Conservation (phyloP, 2,888 invertebrate genomes). For the Prosopocoilus inquinatus region DNA sequence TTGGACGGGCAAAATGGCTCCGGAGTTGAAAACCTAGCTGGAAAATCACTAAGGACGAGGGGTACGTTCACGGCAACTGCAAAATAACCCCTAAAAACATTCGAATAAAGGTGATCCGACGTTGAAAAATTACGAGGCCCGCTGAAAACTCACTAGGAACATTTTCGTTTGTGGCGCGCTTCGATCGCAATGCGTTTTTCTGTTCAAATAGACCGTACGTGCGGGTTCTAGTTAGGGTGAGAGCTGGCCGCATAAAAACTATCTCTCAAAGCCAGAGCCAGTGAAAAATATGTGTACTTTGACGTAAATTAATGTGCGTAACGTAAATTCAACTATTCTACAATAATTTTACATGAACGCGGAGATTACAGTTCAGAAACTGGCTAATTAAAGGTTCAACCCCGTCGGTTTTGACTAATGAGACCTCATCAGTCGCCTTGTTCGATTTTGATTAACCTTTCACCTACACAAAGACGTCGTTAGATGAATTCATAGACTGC, state of each 20-base stretch:
- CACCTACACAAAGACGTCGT: constrained; percentile 24
- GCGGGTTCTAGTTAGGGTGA: constrained; percentile 38
- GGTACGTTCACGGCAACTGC: constrained; percentile 30
- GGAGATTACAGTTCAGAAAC: constrained; percentile 41
- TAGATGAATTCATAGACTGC: constrained; percentile 6
- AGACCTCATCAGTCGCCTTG: constrained; percentile 43
- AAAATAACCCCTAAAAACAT: constrained; percentile 45
- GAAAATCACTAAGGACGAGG: constrained; percentile 48
- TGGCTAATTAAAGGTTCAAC: constrained; percentile 40
- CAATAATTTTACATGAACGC: constrained; percentile 49
- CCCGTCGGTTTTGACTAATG: constrained; percentile 32
- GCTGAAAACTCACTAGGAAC: constrained; percentile 47
- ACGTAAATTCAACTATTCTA: constrained; percentile 52
- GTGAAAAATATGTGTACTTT: constrained; percentile 53
- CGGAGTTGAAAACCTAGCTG: constrained; percentile 50
- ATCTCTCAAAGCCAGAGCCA: constrained; percentile 51
- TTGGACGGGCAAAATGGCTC: constrained; percentile 51
- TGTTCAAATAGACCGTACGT: constrained; percentile 47
- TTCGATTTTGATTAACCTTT: constrained; percentile 44
- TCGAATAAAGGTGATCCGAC: constrained; percentile 46
- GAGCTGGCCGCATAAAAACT: constrained; percentile 50
- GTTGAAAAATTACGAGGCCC: constrained; percentile 49
- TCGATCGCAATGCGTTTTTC: constrained; percentile 47
- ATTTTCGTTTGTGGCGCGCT: constrained; percentile 41
- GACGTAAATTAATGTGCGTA: constrained; percentile 54